Percentiles rank a stretch among this genome's conserved stretches.
Conservation (phyloP, 2,113 vertebrate genomes). For the Rostratula benghalensis region DNA sequence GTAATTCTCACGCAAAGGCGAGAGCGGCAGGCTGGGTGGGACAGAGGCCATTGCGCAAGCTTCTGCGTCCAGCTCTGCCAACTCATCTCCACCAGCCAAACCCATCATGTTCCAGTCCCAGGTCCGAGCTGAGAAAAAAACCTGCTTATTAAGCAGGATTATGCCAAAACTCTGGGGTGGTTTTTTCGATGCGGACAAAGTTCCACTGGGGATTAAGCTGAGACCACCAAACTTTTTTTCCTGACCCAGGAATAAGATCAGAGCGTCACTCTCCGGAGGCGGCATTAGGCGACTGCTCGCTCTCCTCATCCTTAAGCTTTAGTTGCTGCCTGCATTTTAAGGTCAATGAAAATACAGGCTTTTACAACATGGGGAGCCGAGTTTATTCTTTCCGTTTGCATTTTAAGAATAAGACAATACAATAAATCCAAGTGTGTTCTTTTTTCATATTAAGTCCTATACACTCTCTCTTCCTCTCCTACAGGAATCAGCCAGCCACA, state of each 20-base stretch:
- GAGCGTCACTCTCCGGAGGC: rapidly evolving
- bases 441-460: neutral
- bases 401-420: neutral
- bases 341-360: neutral
- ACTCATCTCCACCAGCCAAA: neutral
- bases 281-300: rapidly evolving
- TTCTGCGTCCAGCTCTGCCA: neutral
- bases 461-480: neutral
- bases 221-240: neutral
- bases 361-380: neutral
- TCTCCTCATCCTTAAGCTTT: neutral
- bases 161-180: neutral
- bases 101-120: neutral
- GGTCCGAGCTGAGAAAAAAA: neutral
- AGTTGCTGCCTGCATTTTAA: neutral
- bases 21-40: neutral
- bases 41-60: neutral
- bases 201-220: neutral
- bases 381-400: neutral
- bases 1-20: neutral
- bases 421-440: neutral
- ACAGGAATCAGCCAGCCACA: neutral
- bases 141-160: neutral
- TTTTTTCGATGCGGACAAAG: neutral
- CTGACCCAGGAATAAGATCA: neutral